Percentiles rank a stretch among this genome's conserved stretches.
Conservation (phyloP, 2,113 vertebrate species). For the Dipodomys merriami region DNA sequence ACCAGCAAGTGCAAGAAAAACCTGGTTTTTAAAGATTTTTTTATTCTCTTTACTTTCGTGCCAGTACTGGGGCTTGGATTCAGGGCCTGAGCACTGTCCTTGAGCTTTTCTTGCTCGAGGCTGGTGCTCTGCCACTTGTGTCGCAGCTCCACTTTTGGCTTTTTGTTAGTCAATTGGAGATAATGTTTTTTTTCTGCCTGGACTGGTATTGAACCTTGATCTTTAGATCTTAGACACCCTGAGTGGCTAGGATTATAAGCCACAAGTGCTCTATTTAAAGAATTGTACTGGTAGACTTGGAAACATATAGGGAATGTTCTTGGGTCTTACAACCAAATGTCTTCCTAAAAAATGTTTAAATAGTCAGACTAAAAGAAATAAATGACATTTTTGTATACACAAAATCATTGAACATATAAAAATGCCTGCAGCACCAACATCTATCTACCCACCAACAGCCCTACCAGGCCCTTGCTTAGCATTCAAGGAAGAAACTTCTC, state of each 20-base stretch:
- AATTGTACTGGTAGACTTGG: neutral
- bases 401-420: constrained; percentile 68
- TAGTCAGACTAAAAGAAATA: constrained; percentile 74
- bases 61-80: no score
- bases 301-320: constrained; percentile 62
- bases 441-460: constrained; percentile 42
- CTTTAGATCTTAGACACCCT: no score
- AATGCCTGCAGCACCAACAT: constrained; percentile 18
- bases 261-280: neutral
- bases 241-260: no score
- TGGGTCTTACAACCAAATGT: constrained; percentile 61
- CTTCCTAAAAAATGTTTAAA: constrained; percentile 67
- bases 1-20: neutral
- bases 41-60: no score
- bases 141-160: no score
- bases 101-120: no score
- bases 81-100: no score
- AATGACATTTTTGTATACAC: constrained; percentile 66
- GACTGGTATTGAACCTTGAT: no score
- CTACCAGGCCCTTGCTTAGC: constrained; percentile 59
- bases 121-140: no score
- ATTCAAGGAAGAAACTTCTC: constrained; percentile 57
- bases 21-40: neutral
- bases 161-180: no score
- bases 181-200: no score